These are phyloP conservation scores for Neodon shergylaensis DNA, from an alignment of 2,113 vertebrate species.

Conservation along the genomic window DNA sequence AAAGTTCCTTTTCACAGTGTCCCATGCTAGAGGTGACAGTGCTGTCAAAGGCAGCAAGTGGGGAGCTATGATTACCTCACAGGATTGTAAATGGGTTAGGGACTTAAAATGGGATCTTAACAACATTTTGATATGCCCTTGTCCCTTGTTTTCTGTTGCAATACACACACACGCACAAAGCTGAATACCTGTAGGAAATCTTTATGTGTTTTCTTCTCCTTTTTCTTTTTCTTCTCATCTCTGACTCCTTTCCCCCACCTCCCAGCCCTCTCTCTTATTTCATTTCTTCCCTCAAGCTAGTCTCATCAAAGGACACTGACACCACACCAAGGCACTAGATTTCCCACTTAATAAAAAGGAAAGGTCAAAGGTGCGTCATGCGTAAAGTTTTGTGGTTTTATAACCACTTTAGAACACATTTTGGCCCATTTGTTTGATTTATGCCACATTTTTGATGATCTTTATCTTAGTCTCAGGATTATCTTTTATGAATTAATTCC, in stretches of 20 bases:
- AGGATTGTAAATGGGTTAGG: slow-evolving; percentile 79
- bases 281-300: neutral
- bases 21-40: slow-evolving; percentile 81
- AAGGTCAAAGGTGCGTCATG: neutral
- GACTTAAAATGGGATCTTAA: slow-evolving; percentile 81
- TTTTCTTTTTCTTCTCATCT: neutral
- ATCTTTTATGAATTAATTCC: neutral
- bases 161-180: slow-evolving; percentile 42
- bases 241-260: neutral
- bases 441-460: neutral
- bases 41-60: slow-evolving; percentile 83
- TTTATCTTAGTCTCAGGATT: neutral
- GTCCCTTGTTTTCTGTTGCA: slow-evolving; percentile 68
- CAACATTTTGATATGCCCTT: slow-evolving; percentile 80
- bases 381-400: neutral
- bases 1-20: slow-evolving; percentile 85
- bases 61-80: slow-evolving; percentile 80
- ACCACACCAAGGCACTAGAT: neutral
- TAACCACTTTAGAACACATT: neutral
- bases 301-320: slow-evolving; percentile 12
- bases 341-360: slow-evolving; percentile 33
- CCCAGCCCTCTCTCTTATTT: neutral
- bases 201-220: neutral
- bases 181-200: slow-evolving; percentile 41
- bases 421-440: neutral